Conservation (phyloP, 2,797 vertebrate species). For the Carduelis carduelis region DNA sequence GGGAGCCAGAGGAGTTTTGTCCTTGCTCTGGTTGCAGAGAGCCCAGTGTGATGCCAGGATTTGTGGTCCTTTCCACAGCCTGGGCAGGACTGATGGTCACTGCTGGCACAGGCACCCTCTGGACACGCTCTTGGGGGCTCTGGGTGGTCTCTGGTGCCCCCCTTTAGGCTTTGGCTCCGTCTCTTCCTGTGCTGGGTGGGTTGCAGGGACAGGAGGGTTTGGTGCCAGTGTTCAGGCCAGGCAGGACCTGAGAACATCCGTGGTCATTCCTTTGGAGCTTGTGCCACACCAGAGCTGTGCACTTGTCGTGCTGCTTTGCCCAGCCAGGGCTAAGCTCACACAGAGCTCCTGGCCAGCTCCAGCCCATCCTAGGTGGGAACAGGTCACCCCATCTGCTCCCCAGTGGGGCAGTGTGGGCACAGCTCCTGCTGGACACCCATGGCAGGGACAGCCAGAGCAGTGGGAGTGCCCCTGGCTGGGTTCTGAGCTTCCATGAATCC, state of each 20-base stretch:
- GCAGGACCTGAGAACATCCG: not conserved
- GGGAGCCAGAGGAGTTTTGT: not conserved
- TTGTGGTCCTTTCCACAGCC: not conserved
- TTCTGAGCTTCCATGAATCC: not conserved
- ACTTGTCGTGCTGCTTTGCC: not conserved
- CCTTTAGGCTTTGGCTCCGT: not conserved
- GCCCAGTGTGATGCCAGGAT: accelerated
- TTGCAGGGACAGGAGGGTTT: not conserved
- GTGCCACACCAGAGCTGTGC: accelerated
- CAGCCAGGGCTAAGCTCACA: not conserved
- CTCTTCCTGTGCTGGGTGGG: accelerated
- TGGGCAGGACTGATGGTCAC: accelerated
- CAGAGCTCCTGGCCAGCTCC: not conserved
- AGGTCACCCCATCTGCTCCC: not conserved
- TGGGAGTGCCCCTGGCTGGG: accelerated
- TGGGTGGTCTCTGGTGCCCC: not conserved
- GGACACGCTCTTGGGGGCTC: accelerated
- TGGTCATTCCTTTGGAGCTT: not conserved
- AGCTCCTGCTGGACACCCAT: accelerated
- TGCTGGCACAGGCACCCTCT: accelerated
- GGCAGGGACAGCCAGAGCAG: not conserved
- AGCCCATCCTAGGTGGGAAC: not conserved
- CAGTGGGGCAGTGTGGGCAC: not conserved
- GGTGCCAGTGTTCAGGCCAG: not conserved
- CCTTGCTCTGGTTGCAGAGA: not conserved